phyloP scores from a whole-genome alignment of 64 coral and sea anemone genomes.

The Actinia tenebrosa region DNA sequence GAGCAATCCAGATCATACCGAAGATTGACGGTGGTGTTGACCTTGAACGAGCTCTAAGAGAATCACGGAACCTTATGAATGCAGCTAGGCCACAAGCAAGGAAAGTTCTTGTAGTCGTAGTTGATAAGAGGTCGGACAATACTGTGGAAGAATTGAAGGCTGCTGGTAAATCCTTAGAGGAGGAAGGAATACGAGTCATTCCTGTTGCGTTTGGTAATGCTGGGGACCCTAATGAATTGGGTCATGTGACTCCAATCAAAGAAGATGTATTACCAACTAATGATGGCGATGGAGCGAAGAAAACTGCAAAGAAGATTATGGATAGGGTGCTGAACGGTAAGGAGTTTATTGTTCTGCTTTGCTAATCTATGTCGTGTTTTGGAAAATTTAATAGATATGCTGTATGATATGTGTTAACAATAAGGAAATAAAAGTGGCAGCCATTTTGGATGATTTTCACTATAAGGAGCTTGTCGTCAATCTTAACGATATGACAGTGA shows the following conservation, averaged over 20 bases:
- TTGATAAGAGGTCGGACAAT: conserved; percentile 62
- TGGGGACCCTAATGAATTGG: conserved; percentile 48
- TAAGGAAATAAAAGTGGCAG: too few species aligned
- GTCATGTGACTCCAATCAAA: conserved; percentile 42
- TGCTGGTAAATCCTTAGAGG: conserved; percentile 19
- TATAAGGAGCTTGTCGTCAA: too few species aligned
- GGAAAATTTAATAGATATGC: too few species aligned
- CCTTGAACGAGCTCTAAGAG: conserved; percentile 19
- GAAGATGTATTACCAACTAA: conserved; percentile 52
- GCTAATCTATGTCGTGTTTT: too few species aligned
- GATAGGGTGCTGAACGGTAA: conserved; percentile 61
- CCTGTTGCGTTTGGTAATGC: conserved; percentile 60
- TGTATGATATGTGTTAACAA: too few species aligned
- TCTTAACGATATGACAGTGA: too few species aligned
- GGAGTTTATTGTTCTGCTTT: neutral
- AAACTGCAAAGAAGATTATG: conserved; percentile 44
- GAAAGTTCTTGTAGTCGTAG: conserved; percentile 68
- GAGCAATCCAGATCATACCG: conserved; percentile 30
- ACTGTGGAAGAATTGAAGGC: conserved; percentile 25
- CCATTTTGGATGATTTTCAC: too few species aligned
- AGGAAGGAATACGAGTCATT: conserved; percentile 59
- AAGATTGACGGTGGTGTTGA: neutral
- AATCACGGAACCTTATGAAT: conserved; percentile 21
- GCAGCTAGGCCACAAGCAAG: conserved; percentile 31
- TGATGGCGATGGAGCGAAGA: conserved; percentile 33